Evolutionary conservation across 2,797 vertebrate genomes (phyloP).

Genomic region (Sparus aurata): DNA sequence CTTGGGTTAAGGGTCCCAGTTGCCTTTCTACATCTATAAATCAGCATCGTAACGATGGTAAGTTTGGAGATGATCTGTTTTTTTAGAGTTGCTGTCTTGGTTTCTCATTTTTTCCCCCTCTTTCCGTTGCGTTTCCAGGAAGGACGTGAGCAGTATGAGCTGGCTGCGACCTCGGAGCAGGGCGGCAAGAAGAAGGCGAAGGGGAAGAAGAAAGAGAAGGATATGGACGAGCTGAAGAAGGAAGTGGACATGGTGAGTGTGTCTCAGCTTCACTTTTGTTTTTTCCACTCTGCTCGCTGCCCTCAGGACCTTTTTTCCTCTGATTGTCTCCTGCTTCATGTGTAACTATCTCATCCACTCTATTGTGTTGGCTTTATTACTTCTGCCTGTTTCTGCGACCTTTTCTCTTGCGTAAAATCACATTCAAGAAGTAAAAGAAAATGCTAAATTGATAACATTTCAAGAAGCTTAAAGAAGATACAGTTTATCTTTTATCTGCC

Average conservation of each 20-base stretch:
- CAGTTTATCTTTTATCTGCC: background rate
- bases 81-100: background rate
- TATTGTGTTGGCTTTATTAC: background rate
- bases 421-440: too few species aligned
- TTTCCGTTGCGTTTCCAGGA: conserved; percentile 80
- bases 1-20: too few species aligned
- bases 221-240: conserved; percentile 97
- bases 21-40: too few species aligned
- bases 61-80: background rate
- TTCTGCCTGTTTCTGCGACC: background rate
- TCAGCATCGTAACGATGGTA: background rate
- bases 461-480: too few species aligned
- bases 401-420: background rate
- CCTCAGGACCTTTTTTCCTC: conserved; percentile 11
- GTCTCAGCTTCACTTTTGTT: background rate
- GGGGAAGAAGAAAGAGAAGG: conserved; percentile 89
- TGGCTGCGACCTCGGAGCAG: conserved; percentile 95
- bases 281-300: background rate
- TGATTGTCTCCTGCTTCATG: background rate
- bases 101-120: background rate
- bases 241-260: conserved; percentile 94
- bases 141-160: conserved; percentile 98
- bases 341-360: background rate
- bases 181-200: conserved; percentile 86
- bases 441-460: too few species aligned